Percentiles rank a stretch among this genome's conserved stretches.
These are phyloP conservation scores for Platysteira castanea DNA, from an alignment of 2,113 vertebrate species.

Conservation along the genomic window DNA sequence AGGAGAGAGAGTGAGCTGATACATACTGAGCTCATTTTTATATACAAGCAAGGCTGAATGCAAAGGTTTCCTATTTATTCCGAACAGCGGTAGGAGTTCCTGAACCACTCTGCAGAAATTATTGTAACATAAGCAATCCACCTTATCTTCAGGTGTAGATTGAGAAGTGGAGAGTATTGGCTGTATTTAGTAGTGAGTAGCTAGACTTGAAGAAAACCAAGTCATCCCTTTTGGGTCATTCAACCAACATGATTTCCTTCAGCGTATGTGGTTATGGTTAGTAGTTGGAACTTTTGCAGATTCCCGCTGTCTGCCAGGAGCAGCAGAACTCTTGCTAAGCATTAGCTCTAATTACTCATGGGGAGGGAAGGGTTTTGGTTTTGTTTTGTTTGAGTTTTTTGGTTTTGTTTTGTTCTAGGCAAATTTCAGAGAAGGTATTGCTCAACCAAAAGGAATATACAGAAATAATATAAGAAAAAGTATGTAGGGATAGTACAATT, in stretches of 20 bases:
- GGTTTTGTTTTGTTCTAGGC: background rate
- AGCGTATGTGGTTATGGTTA: background rate
- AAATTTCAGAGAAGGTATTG: background rate
- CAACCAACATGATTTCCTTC: background rate
- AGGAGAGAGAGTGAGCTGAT: background rate
- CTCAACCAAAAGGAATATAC: background rate
- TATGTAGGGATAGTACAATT: background rate
- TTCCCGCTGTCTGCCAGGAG: background rate
- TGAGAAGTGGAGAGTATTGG: background rate
- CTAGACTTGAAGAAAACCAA: background rate
- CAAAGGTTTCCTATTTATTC: rapidly evolving
- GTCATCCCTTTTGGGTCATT: background rate
- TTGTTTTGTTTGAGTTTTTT: background rate
- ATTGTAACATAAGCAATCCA: background rate
- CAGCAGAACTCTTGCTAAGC: background rate
- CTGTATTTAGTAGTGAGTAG: background rate
- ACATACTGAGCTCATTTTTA: background rate
- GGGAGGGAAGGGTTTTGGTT: background rate
- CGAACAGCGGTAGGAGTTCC: background rate
- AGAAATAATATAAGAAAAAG: background rate
- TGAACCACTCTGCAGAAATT: background rate
- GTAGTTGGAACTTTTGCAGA: background rate
- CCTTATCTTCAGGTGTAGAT: background rate
- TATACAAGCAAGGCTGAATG: background rate
- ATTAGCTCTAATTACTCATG: background rate